phyloP scores from a whole-genome alignment of 1,140 invertebrate genomes.

The Papilio polytes region DNA sequence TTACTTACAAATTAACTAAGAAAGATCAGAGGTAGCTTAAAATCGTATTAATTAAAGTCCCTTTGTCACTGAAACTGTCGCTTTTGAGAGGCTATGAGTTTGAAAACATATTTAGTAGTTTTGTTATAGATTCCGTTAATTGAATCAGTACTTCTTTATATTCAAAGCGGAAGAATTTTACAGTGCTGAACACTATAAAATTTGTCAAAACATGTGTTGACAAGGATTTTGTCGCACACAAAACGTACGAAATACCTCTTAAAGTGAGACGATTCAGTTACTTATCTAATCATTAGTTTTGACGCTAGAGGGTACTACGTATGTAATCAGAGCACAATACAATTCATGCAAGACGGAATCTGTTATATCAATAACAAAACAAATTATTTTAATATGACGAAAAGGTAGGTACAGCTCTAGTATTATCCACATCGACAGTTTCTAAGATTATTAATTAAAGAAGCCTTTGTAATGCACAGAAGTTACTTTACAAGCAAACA shows the following conservation, averaged over 20 bases:
- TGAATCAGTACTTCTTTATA: neutral
- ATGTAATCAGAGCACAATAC: too few relatives aligned
- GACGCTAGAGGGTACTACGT: neutral
- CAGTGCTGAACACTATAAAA: neutral
- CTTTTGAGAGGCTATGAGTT: neutral
- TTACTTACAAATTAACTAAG: neutral
- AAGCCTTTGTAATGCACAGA: conserved; percentile 50
- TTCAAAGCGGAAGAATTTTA: neutral
- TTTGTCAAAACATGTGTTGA: neutral
- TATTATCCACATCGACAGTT: neutral
- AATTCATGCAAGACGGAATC: too few relatives aligned
- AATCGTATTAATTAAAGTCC: conserved; percentile 15
- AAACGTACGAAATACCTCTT: neutral
- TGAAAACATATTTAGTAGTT: conserved; percentile 15
- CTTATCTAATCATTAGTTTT: neutral
- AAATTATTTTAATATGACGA: neutral
- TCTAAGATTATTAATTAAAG: conserved; percentile 57
- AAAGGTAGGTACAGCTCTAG: neutral
- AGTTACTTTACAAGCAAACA: conserved; percentile 42
- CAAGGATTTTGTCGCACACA: too few relatives aligned
- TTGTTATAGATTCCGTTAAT: conserved; percentile 28
- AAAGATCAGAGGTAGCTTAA: conserved; percentile 21
- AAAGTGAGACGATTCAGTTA: neutral
- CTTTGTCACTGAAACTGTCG: neutral
- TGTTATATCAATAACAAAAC: conserved; percentile 18